These are phyloP conservation scores for Cenopis cana DNA, from an alignment of 2,888 invertebrate species.

Conservation along the genomic window DNA sequence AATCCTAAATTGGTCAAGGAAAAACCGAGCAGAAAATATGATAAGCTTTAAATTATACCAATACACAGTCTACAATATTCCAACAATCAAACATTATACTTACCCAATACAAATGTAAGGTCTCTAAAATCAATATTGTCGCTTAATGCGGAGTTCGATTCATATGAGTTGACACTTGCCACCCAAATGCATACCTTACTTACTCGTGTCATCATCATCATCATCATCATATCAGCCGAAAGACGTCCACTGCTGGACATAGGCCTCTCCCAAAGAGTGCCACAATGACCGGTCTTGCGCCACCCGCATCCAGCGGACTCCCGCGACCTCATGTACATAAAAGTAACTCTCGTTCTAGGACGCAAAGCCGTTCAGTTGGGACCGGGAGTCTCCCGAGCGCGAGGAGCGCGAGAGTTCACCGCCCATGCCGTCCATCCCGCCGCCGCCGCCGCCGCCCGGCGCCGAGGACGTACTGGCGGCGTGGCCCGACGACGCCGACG, in stretches of 20 bases:
- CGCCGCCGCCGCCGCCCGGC: constrained; percentile 87
- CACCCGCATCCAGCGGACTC: too few species aligned
- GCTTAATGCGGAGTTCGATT: background rate
- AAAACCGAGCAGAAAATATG: background rate
- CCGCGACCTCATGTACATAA: background rate
- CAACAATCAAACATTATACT: background rate
- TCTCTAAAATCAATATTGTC: background rate
- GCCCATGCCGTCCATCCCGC: constrained; percentile 92
- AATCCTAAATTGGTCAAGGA: constrained; percentile 2
- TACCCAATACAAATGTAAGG: background rate
- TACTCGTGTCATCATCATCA: too few species aligned
- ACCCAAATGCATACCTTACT: background rate
- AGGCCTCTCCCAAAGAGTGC: too few species aligned
- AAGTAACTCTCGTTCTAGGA: constrained; percentile 57
- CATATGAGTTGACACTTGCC: background rate
- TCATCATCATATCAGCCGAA: too few species aligned
- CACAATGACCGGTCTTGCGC: too few species aligned
- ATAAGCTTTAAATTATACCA: background rate
- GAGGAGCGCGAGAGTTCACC: constrained; percentile 86
- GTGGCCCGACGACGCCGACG: constrained; percentile 58
- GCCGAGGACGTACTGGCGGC: constrained; percentile 64
- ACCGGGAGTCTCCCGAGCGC: constrained; percentile 66
- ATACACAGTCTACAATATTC: background rate
- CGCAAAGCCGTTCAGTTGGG: constrained; percentile 70
- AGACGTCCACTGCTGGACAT: too few species aligned